Evolutionary conservation across 1,140 invertebrate species (phyloP).

Genomic region (Sitophilus oryzae): DNA sequence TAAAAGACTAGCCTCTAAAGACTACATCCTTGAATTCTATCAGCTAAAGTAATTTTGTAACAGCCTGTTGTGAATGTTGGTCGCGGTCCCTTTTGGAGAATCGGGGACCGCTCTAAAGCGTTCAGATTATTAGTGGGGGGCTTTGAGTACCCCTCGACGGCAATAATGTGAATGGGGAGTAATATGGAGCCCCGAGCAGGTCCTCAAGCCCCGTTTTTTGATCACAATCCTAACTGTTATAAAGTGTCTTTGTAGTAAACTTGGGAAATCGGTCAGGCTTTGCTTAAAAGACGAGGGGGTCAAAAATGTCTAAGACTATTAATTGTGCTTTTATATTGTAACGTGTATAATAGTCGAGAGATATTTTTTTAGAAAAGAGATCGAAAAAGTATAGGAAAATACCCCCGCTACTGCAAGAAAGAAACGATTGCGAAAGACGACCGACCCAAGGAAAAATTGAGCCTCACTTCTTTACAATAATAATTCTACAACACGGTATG

Average conservation of each 20-base stretch:
- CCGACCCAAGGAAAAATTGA: neutral
- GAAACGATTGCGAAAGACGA: too few species aligned
- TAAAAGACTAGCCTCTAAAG: conserved; percentile 27
- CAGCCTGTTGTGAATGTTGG: conserved; percentile 42
- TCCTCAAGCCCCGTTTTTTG: conserved; percentile 7
- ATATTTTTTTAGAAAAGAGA: too few species aligned
- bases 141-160: neutral
- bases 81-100: conserved; percentile 21
- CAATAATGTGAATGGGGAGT: too few species aligned
- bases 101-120: conserved; percentile 42
- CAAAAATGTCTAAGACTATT: too few species aligned
- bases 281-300: too few species aligned
- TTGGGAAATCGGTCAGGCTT: neutral
- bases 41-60: conserved; percentile 43
- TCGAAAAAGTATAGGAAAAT: too few species aligned
- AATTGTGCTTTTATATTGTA: too few species aligned
- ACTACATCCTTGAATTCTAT: conserved; percentile 36
- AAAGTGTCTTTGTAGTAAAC: neutral
- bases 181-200: too few species aligned
- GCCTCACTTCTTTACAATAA: neutral
- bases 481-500: neutral
- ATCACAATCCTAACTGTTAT: conserved; percentile 22
- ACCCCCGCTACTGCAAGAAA: too few species aligned
- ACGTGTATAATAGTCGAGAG: too few species aligned
- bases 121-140: conserved; percentile 41